Conservation (phyloP, 2,113 vertebrate species). For the Engystomops pustulosus region DNA sequence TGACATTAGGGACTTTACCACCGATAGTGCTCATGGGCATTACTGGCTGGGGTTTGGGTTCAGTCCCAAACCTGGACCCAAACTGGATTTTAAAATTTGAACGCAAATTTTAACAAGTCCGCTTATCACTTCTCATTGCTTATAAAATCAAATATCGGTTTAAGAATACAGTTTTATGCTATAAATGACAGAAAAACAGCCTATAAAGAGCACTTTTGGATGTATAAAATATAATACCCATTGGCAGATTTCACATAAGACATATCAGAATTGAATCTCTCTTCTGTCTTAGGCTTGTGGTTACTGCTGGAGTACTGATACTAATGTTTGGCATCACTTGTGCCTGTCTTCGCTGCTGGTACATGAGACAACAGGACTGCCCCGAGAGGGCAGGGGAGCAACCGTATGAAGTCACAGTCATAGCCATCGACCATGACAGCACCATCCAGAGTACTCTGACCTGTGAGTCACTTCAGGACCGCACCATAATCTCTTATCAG, state of each 20-base stretch:
- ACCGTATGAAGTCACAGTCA: conserved; percentile 78
- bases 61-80: too few species aligned
- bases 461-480: conserved; percentile 71
- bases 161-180: too few species aligned
- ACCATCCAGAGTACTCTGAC: conserved; percentile 79
- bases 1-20: too few species aligned
- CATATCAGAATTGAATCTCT: neutral
- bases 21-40: too few species aligned
- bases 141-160: too few species aligned
- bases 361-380: conserved; percentile 62
- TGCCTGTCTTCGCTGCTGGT: conserved; percentile 72
- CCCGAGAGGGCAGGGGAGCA: conserved; percentile 64
- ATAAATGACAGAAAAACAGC: too few species aligned
- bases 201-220: too few species aligned
- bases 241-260: neutral
- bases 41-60: too few species aligned
- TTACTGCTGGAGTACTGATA: conserved; percentile 68
- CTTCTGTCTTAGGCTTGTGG: conserved; percentile 69
- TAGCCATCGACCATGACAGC: conserved; percentile 78
- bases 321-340: conserved; percentile 73
- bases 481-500: neutral
- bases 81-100: too few species aligned
- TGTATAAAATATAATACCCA: neutral
- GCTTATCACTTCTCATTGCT: too few species aligned
- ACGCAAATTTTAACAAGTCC: too few species aligned